Evolutionary conservation across 2,113 vertebrate genomes (phyloP).

Genomic region (Brachionichthys hirsutus): DNA sequence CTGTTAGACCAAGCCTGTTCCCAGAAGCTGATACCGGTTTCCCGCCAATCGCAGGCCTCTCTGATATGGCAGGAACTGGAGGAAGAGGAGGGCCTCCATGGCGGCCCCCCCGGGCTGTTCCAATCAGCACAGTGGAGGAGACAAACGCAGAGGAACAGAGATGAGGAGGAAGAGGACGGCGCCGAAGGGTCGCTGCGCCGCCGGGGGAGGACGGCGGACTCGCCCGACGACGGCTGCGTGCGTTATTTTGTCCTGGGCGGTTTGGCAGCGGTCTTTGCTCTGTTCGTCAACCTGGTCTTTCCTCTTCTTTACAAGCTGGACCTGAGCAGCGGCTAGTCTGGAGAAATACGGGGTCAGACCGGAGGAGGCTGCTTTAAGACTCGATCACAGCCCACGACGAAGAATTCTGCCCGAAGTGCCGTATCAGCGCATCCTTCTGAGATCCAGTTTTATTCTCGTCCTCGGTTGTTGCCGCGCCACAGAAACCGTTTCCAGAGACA

Average conservation of each 20-base stretch:
- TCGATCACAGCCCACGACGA: background rate
- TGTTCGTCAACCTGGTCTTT: constrained; percentile 90
- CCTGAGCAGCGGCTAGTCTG: constrained; percentile 59
- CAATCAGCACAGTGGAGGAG: constrained; percentile 69
- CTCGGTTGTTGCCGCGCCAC: too few species aligned
- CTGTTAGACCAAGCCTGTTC: constrained; percentile 67
- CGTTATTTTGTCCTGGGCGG: constrained; percentile 92
- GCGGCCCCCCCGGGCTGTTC: constrained; percentile 67
- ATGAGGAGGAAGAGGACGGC: constrained; percentile 50
- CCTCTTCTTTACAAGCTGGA: constrained; percentile 85
- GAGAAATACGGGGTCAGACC: background rate
- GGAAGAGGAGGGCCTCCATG: constrained; percentile 83
- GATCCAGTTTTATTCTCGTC: too few species aligned
- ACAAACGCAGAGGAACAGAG: constrained; percentile 38
- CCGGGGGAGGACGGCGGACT: constrained; percentile 72
- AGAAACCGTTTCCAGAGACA: too few species aligned
- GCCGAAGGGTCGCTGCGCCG: constrained; percentile 42
- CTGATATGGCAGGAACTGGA: constrained; percentile 99
- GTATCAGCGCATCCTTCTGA: too few species aligned
- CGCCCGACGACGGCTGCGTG: constrained; percentile 85
- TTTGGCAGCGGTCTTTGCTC: constrained; percentile 86
- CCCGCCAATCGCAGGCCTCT: constrained; percentile 99
- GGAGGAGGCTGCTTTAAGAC: background rate
- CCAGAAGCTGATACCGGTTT: constrained; percentile 95
- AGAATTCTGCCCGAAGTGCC: too few species aligned